Evolutionary conservation across 2,888 invertebrate genomes (phyloP), one percentile per base, ranked within the genome.

Genomic region (Theodoxus fluviatilis): DNA sequence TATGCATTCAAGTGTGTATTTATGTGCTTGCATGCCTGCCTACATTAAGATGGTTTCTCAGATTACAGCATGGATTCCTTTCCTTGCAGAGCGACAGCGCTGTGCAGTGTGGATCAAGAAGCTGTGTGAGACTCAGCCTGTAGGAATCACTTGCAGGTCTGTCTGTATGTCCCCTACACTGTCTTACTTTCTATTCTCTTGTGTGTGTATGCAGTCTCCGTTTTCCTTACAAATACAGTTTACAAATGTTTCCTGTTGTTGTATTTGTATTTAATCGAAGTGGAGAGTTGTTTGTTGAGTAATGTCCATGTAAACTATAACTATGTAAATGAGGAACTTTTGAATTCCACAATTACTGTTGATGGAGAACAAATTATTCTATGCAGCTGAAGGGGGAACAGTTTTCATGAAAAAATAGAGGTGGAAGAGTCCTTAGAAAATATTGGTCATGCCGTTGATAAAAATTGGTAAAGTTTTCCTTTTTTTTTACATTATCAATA

Each of bases 41-140:
- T 55, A 6, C 55, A 55, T 55, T 12, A n/a, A 15, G 7, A 6
- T 55, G n/a, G 12, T 55, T 12, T 7, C 43, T 43, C 43, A 43
- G 9, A 43, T 43, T 43, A 12, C 43, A 12, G 18, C 9, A 43
- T 43, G 18, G 18, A 12, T 43, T 59, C n/a, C 37, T 12, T 71
- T 64, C 49, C 57, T 76, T 74, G n/a, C 79, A 85, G 86, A 85
- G 69, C 78, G 85, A 52, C 85, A 86, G 74, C 81, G 81, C 71
- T 85, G 85, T 81, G 86, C 86, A 47, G 80, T 84, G 31, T 86
- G 86, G 86, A 86, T 86, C 59, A 85, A 85, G 75, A 86, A 86
- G 73, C 76, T 86, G 35, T 85, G 85, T 79, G 84, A 85, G 43
- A 83, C 83, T 52, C 80, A 79, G 35, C 76, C 80, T 6, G 65